Evolutionary conservation across 2,113 vertebrate species (phyloP), one percentile per base, ranked within the genome.

Genomic region (Ia io): DNA sequence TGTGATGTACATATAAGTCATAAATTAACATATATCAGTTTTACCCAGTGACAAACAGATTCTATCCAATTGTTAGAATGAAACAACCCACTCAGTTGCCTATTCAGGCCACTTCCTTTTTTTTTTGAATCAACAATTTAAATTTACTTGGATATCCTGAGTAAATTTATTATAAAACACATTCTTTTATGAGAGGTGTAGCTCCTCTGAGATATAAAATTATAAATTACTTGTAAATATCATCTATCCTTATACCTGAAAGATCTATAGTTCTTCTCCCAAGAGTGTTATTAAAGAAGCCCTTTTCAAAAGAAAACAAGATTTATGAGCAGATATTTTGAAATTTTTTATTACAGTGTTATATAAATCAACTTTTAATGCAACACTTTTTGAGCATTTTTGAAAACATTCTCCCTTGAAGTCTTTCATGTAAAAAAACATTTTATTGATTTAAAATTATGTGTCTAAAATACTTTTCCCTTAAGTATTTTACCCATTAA

Each of bases 401-500:
- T 88, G 22, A 76, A 93, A 95, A 80, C 30, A 94, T 79, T 91
- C 76, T 74, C 40, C 49, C 35, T 93, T 35, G 40, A 90, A 93
- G 17, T 73, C 17, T 84, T 91, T 67, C 79, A 28, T 56, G 59
- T 56, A 74, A 51, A 84, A 94, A 96, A 93, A 40, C 59, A 91
- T 89, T 92, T 95, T 93, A 95, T 92, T 96, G 71, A 90, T 56
- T 84, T 96, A 92, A 97, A 94, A 93, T 80, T 91, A 88, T 92
- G 11, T 94, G 5, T 87, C 49, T 84, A 82, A 96, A 90, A 85
- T 78, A 13, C 10, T 85, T 84, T 94, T 80, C 28, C 28, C 84
- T 96, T 69, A 95, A 96, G 59, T 82, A 7, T 84, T 93, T 94
- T 83, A 28, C 56, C 92, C 76, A 93, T 80, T 96, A 95, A 96